Base-by-base conservation (phyloP, 2,113 vertebrate species). In the Morphnarchus princeps region DNA sequence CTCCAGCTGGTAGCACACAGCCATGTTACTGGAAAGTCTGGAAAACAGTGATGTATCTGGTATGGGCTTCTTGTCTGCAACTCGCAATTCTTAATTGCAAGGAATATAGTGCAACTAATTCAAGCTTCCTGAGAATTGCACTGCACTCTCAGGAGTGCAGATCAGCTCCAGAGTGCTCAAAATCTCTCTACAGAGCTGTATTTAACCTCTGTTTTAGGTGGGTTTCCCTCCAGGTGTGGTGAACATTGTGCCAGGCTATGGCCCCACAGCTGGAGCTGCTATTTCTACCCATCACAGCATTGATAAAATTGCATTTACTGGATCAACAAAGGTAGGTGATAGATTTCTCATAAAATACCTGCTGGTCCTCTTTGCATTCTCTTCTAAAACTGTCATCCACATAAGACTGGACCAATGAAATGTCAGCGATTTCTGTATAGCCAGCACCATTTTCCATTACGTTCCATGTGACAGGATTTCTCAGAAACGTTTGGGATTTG, bases 211-310 rank as follows among this genome's bases (percentile, higher is more conserved):
- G 7, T 67, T 97, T 81, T 81, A 99, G 99, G 99, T 98, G 3
- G 99, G 98, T 16, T 99, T 99, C 94, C 99, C 99, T 94, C 98
- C 99, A 7, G 99, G 99, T 31, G 99, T 99, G 57, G 99, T 99
- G 84, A 99, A 99, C 96, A 99, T 99, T 15, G 97, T 99, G 67
- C 99, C 99, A 22, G 99, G 99, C 47, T 99, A 99, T 0, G 99
- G 99, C 25, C 98, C 99, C 45, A 99, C 98, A 10, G 99, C 98
- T 10, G 99, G 99, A 57, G 99, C 99, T 28, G 99, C 99, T 5
- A 99, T 99, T 73, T 98, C 99, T 63, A 98, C 97, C 47, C 99
- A 99, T 92, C 99, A 98, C 83, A 98, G 97, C 82, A 97, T 99
- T 31, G 98, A 99, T 97, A 99, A 99, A 98, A 98, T 99, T 70